phyloP scores from a whole-genome alignment of 2,797 vertebrate genomes.

The Natrix natrix region DNA sequence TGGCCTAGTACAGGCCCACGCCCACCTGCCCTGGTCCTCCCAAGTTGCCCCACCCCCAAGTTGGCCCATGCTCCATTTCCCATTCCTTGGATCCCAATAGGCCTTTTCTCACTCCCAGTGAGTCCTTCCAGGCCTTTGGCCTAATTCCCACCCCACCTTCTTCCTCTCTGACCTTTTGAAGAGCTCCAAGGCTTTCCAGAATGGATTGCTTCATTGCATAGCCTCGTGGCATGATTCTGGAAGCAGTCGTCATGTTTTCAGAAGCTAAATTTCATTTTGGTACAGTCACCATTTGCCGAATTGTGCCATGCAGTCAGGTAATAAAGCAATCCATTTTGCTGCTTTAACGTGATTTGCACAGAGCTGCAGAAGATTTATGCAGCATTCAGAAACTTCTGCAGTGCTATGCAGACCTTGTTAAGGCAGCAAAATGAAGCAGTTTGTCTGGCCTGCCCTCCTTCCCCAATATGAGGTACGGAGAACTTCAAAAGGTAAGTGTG shows the following conservation, averaged over 20 bases:
- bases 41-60: neutral
- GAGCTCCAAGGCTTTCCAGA: neutral
- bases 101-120: neutral
- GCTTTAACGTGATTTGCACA: neutral
- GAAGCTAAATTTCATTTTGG: neutral
- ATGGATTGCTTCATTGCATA: neutral
- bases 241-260: neutral
- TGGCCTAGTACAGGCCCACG: neutral
- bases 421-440: neutral
- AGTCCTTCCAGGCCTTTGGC: neutral
- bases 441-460: neutral
- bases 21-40: neutral
- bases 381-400: neutral
- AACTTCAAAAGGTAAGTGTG: neutral
- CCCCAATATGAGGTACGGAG: neutral
- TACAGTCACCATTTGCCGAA: neutral
- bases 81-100: neutral
- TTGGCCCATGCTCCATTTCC: neutral
- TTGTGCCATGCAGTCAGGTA: neutral
- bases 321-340: neutral
- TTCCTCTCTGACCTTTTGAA: neutral
- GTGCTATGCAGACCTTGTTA: neutral
- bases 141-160: neutral
- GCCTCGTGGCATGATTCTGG: neutral
- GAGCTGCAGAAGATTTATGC: neutral